phyloP scores from a whole-genome alignment of 2,113 vertebrate genomes.

The Alligator mississippiensis region DNA sequence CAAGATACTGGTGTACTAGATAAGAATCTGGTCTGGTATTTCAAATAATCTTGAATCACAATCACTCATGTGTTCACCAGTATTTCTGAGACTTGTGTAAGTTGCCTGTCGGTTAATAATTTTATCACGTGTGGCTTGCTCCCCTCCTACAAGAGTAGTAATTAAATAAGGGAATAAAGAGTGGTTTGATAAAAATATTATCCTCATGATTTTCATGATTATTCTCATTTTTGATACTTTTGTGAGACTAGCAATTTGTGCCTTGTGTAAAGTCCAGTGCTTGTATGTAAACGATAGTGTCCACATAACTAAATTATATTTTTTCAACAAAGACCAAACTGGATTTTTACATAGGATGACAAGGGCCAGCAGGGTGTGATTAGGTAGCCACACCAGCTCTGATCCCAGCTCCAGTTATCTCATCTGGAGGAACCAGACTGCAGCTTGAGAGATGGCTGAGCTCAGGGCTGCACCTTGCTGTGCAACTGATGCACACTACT shows the following conservation, averaged over 20 bases:
- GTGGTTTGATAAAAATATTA: background rate
- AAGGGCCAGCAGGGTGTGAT: background rate
- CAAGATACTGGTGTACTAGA: background rate
- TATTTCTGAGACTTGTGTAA: background rate
- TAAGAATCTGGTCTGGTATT: background rate
- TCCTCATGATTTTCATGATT: background rate
- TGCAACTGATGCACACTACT: background rate
- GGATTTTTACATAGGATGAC: background rate
- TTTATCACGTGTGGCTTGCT: background rate
- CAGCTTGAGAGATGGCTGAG: background rate
- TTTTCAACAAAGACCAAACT: background rate
- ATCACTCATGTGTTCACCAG: background rate
- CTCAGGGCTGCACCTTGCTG: background rate
- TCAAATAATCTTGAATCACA: background rate
- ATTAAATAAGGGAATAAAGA: background rate
- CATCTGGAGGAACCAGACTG: background rate
- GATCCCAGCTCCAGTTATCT: background rate
- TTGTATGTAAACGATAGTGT: background rate
- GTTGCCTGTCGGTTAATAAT: background rate
- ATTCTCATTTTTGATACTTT: background rate
- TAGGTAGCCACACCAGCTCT: background rate
- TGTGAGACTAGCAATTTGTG: background rate
- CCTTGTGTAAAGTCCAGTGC: background rate
- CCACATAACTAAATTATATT: background rate
- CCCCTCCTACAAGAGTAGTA: fast-evolving